These are phyloP conservation scores for Latheticus oryzae DNA, from an alignment of 2,888 invertebrate genomes.

Conservation along the genomic window DNA sequence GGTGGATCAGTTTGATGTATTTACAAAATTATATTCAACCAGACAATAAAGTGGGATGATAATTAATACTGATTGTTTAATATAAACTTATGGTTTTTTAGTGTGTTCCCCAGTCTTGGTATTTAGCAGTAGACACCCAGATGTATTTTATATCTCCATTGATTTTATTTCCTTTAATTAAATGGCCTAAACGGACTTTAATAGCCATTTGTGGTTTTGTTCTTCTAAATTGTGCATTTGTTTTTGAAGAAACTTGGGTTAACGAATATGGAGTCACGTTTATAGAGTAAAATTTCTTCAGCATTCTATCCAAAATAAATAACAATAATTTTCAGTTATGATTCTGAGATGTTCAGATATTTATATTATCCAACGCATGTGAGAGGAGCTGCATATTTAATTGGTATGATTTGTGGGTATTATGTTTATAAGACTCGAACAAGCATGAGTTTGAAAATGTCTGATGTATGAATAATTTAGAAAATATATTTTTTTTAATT, in stretches of 20 bases:
- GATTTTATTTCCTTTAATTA: slow-evolving; percentile 66
- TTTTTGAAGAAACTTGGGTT: slow-evolving; percentile 42
- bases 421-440: slow-evolving; percentile 45
- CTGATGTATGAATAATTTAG: not conserved
- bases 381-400: slow-evolving; percentile 38
- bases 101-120: slow-evolving; percentile 71
- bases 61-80: too few species aligned
- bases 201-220: slow-evolving; percentile 19
- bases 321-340: slow-evolving; percentile 41
- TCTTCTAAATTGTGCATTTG: slow-evolving; percentile 36
- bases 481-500: too few species aligned
- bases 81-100: too few species aligned
- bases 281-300: too few species aligned
- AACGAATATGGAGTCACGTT: too few species aligned
- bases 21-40: slow-evolving; percentile 62
- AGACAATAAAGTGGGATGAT: slow-evolving; percentile 52
- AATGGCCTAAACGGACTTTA: slow-evolving; percentile 54
- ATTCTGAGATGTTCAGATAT: slow-evolving; percentile 18
- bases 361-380: slow-evolving; percentile 43
- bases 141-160: slow-evolving; percentile 70
- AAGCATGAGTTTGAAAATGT: slow-evolving; percentile 3
- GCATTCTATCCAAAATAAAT: too few species aligned
- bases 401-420: slow-evolving; percentile 44
- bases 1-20: slow-evolving; percentile 65
- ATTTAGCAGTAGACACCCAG: slow-evolving; percentile 71